Evolutionary conservation across 2,113 vertebrate genomes (phyloP), one percentile per base, ranked within the genome.

Genomic region (Numenius arquata): DNA sequence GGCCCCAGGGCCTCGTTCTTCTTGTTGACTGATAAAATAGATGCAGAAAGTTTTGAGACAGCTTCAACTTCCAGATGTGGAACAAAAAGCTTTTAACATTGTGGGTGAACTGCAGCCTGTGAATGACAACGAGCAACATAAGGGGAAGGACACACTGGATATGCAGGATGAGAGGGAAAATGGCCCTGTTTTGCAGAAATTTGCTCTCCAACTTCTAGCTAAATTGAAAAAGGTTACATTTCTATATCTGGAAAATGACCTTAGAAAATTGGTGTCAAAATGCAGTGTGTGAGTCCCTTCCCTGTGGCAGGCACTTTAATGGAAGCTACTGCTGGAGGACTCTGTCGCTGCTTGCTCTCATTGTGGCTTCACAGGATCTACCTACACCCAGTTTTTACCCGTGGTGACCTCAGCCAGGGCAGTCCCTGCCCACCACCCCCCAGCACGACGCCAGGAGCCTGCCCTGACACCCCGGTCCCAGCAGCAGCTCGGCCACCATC

Each of bases 151-250:
- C 0, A 0, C 30, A 32, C 25, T 56, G 30, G 10, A 53, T 74
- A 32, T 38, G 75, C 27, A 30, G 32, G 30, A 50, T 30, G 29
- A 83, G 67, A 16, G 41, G 9, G 48, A 89, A 93, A 85, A 59
- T n/a, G 12, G 12, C 15, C 68, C 25, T n/a, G 18, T 47, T 95
- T 81, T 71, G 29, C n/a, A 93, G 68, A 95, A 92, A 95, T 55
- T 59, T 17, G n/a, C 48, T 59, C n/a, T 89, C 32, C 79, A 17
- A 52, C 58, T 86, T 34, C 72, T 62, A 38, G 56, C 22, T 86
- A 88, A 92, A 95, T 70, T 76, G 63, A 66, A 66, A 62, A 73
- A 74, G 78, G 71, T 85, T 45, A 34, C 36, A 52, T 85, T 85
- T 91, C 66, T 72, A 1, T 56, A 56, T 56, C 47, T 87, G 52